These are phyloP conservation scores for Drosophila conformis DNA, from an alignment of 2,888 invertebrate genomes.

Conservation along the genomic window DNA sequence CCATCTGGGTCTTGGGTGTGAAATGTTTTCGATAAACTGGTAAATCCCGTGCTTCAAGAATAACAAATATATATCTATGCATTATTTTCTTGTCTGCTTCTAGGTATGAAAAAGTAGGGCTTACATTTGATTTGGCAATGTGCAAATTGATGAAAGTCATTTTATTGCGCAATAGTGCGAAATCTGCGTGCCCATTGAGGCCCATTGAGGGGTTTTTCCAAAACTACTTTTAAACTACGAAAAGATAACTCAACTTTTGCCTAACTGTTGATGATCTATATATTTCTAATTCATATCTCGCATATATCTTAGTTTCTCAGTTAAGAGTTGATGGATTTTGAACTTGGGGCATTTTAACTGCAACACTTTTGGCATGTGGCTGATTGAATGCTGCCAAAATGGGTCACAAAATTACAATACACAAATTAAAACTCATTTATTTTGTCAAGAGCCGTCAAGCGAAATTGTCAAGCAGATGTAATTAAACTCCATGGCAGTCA, in stretches of 20 bases:
- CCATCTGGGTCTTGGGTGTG: not conserved
- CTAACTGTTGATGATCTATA: not conserved
- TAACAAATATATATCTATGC: no score
- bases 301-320: no score
- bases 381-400: slow-evolving; percentile 20
- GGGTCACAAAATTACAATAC: slow-evolving; percentile 25
- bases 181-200: not conserved
- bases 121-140: not conserved
- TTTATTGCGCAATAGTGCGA: not conserved
- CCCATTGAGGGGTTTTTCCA: not conserved
- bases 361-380: not conserved
- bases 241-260: not conserved
- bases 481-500: slow-evolving; percentile 21
- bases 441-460: slow-evolving; percentile 3
- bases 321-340: not conserved
- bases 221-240: rapidly evolving
- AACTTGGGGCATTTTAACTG: not conserved
- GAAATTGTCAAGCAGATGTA: slow-evolving; percentile 25
- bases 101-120: not conserved
- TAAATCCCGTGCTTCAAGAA: not conserved
- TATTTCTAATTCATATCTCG: no score
- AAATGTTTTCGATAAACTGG: not conserved
- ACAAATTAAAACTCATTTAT: slow-evolving; percentile 30
- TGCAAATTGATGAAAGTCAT: not conserved
- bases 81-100: not conserved